Percentiles rank a stretch among this genome's conserved stretches.
phyloP scores from a whole-genome alignment of 2,888 invertebrate genomes.

The Ectobius pallidus region DNA sequence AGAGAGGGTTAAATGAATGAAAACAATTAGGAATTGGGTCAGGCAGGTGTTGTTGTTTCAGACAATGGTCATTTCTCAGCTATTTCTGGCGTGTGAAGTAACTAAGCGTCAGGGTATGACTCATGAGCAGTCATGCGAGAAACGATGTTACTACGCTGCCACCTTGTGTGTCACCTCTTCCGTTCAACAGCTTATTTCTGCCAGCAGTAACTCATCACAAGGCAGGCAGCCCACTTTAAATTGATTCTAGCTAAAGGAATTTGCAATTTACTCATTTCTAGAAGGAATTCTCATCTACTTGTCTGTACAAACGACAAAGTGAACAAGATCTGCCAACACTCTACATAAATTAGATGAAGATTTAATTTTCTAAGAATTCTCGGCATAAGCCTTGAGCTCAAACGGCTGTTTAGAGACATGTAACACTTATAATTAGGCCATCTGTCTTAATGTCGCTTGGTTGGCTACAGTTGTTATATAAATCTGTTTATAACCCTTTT shows the following conservation, averaged over 20 bases:
- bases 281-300: no score
- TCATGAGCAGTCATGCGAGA: slow-evolving; percentile 4
- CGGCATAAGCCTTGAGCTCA: no score
- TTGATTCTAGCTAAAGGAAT: not conserved
- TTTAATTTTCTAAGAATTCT: no score
- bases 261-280: no score
- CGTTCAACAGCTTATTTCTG: not conserved
- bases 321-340: no score
- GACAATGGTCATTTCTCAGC: not conserved
- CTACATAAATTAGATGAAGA: no score
- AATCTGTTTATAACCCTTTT: no score
- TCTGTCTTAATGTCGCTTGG: no score
- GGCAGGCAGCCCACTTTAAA: not conserved
- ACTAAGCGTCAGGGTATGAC: not conserved
- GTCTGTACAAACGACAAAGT: no score
- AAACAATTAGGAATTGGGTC: not conserved
- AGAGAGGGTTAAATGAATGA: not conserved
- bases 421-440: no score
- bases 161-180: not conserved
- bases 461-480: no score
- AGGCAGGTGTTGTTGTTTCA: slow-evolving; percentile 15
- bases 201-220: not conserved
- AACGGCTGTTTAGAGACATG: no score
- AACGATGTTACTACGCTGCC: slow-evolving; percentile 10
- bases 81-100: slow-evolving; percentile 10